Conservation (phyloP, 1,140 invertebrate species). For the Bombus fervidus region DNA sequence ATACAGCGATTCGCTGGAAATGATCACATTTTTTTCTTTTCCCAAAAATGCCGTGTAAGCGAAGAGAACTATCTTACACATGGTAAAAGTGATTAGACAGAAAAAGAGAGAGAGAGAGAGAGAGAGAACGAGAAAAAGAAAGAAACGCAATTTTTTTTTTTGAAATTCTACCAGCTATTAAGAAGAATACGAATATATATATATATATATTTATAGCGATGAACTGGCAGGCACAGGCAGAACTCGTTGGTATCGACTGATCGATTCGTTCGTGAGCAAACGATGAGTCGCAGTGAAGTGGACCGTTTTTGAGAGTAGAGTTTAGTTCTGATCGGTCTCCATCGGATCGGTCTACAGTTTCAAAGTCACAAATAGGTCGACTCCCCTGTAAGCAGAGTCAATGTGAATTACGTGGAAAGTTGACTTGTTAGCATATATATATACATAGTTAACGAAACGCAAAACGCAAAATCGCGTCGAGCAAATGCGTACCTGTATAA, state of each 20-base stretch:
- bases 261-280: conserved; percentile 68
- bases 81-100: neutral
- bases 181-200: conserved; percentile 56
- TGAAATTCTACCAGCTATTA: conserved; percentile 47
- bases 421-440: neutral
- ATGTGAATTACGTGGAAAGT: conserved; percentile 67
- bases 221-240: conserved; percentile 71
- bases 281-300: conserved; percentile 73
- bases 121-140: neutral
- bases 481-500: conserved; percentile 23
- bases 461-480: neutral
- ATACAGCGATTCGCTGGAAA: neutral
- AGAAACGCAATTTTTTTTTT: conserved; percentile 28
- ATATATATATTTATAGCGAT: conserved; percentile 64
- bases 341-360: conserved; percentile 73
- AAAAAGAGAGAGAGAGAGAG: neutral
- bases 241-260: conserved; percentile 72
- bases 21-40: neutral
- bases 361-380: conserved; percentile 82
- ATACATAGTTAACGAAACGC: neutral
- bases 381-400: conserved; percentile 81
- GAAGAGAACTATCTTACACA: neutral
- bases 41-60: neutral
- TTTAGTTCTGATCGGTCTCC: conserved; percentile 74
- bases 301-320: conserved; percentile 71